Base-by-base conservation (phyloP, 2,113 vertebrate species). In the Condylura cristata region DNA sequence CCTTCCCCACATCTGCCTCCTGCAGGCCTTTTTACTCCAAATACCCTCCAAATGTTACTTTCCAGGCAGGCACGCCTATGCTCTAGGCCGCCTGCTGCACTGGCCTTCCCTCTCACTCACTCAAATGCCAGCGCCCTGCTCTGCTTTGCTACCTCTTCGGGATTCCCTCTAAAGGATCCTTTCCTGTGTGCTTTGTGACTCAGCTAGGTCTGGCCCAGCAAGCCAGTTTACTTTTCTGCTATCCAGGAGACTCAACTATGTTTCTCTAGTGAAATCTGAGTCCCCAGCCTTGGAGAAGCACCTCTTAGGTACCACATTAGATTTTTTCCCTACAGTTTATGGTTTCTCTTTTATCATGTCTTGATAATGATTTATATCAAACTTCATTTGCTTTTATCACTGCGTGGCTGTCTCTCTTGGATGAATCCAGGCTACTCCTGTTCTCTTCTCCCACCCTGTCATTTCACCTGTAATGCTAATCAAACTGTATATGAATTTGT, bases 401-500 rank as follows among this genome's bases (percentile, higher is more conserved):
- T 44, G 1, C 17, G 8, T 48, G 76, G 63, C 14, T 48, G 30
- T 14, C 1, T 22, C 14, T 93, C 44, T 86, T 56, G 16, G 34
- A 60, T 75, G 4, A 7, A 63, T 46, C 12, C 16, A 58, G 22
- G 30, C 8, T 32, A 34, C 34, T 58, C 4, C n/a, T 26, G 12
- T 65, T 89, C 58, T 88, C 53, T 66, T 89, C 51, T 87, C 8
- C 8, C 5, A 32, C 1, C 9, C 8, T 32, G 0, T 58, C 60
- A 58, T 66, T 94, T 90, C 46, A 41, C 65, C 44, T 90, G 9
- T 1, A 46, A 56, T 72, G 41, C n/a, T 34, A 89, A 76, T 58
- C 39, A 81, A 89, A 63, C 5, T 93, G 4, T 26, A 14, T 32
- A 51, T 85, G 85, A 86, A 63, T 65, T 91, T 89, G 32, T 60